A percentile compares a stretch with the other conserved stretches of the same genome.
Evolutionary conservation across 2,113 vertebrate genomes (phyloP).

Genomic region (Nannospalax galili): DNA sequence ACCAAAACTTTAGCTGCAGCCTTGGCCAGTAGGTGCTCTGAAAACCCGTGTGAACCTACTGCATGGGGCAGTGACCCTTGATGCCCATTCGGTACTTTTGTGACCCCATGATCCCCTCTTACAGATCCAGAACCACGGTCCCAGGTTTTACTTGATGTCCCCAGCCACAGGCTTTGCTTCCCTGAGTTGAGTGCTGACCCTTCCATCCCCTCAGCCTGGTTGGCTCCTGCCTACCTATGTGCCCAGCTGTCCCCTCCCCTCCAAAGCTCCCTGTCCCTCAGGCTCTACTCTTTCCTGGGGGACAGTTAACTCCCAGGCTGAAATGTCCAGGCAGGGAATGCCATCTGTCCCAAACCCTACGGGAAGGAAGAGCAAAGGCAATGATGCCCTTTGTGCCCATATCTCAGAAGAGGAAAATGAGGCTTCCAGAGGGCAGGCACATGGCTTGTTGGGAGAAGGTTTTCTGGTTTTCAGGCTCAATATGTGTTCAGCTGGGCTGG

Average conservation of each 20-base stretch:
- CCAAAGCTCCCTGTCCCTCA: neutral
- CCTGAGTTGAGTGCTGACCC: accelerated
- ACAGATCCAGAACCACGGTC: neutral
- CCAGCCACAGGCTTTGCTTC: neutral
- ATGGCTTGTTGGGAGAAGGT: neutral
- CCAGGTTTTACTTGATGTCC: neutral
- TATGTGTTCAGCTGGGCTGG: neutral
- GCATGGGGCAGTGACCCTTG: accelerated
- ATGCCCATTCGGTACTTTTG: accelerated
- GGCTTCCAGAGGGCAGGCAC: neutral
- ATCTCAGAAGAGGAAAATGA: neutral
- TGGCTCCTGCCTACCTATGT: neutral
- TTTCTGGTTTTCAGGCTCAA: neutral
- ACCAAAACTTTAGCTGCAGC: neutral
- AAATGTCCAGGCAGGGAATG: neutral
- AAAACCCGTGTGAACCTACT: accelerated
- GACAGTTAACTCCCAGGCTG: neutral
- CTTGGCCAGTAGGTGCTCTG: neutral
- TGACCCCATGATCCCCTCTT: neutral
- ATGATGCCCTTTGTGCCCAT: neutral
- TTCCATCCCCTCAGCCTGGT: neutral
- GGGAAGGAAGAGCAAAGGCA: neutral
- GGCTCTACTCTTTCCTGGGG: neutral
- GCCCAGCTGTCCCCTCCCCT: neutral
- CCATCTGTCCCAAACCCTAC: neutral